A percentile compares a stretch with the other conserved stretches of the same genome.
Conservation (phyloP, 2,797 vertebrate species). For the Heterohyrax brucei region DNA sequence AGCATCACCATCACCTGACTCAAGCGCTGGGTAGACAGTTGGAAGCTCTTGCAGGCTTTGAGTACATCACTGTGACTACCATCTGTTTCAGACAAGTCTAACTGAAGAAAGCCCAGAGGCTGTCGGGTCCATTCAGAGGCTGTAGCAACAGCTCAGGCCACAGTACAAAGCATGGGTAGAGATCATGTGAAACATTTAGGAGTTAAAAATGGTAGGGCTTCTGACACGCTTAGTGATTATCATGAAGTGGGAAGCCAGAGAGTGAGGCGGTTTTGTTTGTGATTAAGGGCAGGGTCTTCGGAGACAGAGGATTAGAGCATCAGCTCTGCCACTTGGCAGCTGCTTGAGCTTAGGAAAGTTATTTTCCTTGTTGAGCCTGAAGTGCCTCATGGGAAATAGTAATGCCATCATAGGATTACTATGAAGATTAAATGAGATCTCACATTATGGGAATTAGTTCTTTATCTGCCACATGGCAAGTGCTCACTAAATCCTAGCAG, state of each 20-base stretch:
- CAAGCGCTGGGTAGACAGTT: neutral
- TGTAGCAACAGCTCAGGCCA: neutral
- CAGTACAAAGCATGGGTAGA: neutral
- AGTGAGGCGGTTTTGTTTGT: neutral
- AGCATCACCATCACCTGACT: neutral
- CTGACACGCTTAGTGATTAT: neutral
- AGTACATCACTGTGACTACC: neutral
- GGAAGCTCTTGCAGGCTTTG: neutral
- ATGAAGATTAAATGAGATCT: neutral
- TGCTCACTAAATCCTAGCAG: neutral
- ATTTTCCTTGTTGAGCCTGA: neutral
- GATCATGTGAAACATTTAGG: neutral
- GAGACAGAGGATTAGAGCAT: neutral
- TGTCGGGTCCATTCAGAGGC: no score
- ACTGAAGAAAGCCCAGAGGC: neutral
- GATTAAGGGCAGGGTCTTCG: neutral
- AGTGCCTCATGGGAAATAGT: neutral
- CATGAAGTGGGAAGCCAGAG: neutral
- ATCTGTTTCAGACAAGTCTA: neutral
- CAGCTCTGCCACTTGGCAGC: neutral
- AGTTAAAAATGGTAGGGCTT: neutral
- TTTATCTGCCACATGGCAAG: neutral
- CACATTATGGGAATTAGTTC: neutral
- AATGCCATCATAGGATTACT: neutral
- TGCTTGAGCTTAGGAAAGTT: neutral